Base-by-base conservation (phyloP, 2,797 vertebrate species). In the Eospalax fontanierii region DNA sequence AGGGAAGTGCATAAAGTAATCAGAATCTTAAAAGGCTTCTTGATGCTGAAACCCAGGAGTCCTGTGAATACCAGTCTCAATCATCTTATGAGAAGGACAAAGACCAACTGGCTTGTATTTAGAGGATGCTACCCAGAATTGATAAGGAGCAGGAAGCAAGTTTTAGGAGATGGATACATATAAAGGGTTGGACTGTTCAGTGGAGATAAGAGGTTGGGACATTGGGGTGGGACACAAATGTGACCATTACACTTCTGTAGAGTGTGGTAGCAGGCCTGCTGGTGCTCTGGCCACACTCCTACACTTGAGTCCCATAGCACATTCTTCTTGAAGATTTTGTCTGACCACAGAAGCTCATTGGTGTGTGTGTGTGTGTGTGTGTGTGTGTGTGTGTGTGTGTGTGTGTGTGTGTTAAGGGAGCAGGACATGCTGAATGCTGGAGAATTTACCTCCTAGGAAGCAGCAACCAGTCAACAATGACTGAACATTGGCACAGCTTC, bases 371-470 rank as follows among this genome's bases (percentile, higher is more conserved):
- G n/a, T n/a, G n/a, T n/a, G n/a, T n/a, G n/a, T n/a, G n/a, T n/a
- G n/a, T n/a, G n/a, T n/a, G n/a, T n/a, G n/a, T n/a, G n/a, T n/a
- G n/a, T n/a, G n/a, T n/a, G n/a, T n/a, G n/a, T n/a, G n/a, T n/a
- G n/a, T n/a, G n/a, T n/a, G n/a, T n/a, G n/a, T n/a, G n/a, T n/a
- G n/a, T n/a, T n/a, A n/a, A n/a, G n/a, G n/a, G n/a, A n/a, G n/a
- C n/a, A n/a, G n/a, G n/a, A n/a, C n/a, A n/a, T n/a, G n/a, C 30
- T n/a, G 70, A 89, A 95, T 65, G 57, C 54, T 30, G 57, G 61
- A 22, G 78, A 65, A 40, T 65, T 35, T 70, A 54, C 16, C 26
- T 65, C 7, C 46, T 50, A 50, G 46, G 46, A 50, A 50, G 46
- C 46, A 50, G n/a, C n/a, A n/a, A n/a, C n/a, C n/a, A n/a, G n/a